These are phyloP conservation scores for Dromiciops gliroides DNA, from an alignment of 2,113 vertebrate species.

Conservation along the genomic window DNA sequence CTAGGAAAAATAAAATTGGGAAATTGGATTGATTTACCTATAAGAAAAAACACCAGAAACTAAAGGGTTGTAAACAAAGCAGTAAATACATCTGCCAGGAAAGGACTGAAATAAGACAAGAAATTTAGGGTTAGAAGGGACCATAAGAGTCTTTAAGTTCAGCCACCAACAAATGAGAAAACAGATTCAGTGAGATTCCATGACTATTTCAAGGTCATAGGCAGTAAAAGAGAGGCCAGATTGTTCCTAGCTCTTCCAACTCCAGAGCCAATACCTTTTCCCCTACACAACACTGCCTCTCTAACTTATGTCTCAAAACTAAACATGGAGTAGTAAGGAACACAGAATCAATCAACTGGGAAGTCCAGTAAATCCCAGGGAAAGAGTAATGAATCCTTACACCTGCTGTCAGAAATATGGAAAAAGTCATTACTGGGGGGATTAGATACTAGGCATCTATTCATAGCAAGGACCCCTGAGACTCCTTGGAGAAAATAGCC, in stretches of 20 bases:
- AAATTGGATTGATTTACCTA: not conserved
- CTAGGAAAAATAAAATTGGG: not conserved
- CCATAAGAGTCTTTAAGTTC: not conserved
- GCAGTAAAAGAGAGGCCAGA: not conserved
- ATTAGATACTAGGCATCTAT: not conserved
- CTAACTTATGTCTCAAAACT: not conserved
- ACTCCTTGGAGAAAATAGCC: not conserved
- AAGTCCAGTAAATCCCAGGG: not conserved
- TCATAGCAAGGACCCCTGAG: not conserved
- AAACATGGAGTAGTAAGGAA: not conserved
- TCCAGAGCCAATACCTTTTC: not conserved
- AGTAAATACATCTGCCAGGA: not conserved
- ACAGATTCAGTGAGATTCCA: not conserved
- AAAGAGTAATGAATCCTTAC: not conserved
- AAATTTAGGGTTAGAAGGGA: not conserved
- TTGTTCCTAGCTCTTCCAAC: not conserved
- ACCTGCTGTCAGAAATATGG: not conserved
- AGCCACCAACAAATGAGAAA: not conserved
- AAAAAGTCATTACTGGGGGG: not conserved
- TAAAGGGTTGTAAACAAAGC: not conserved
- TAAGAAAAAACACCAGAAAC: not conserved
- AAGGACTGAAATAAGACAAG: not conserved
- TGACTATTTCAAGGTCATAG: not conserved
- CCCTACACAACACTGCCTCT: not conserved
- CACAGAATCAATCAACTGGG: not conserved